Evolutionary conservation across 2,797 vertebrate species (phyloP).

Genomic region (Coreius guichenoti): DNA sequence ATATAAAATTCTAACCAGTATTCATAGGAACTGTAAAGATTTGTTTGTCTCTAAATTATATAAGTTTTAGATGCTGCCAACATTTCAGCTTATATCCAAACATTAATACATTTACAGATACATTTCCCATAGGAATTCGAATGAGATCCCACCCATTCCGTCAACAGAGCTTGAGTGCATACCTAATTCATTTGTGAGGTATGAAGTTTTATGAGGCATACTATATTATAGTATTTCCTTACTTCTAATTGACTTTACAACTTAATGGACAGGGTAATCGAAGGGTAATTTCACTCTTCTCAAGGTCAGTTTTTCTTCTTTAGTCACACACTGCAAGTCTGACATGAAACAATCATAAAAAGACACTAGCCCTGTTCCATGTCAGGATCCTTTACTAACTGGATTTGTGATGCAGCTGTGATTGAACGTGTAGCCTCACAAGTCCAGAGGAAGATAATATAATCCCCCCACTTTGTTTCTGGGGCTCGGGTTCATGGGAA

Average conservation of each 20-base stretch:
- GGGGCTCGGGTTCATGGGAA: slow-evolving; percentile 70
- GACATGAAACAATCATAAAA: slow-evolving; percentile 53
- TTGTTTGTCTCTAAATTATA: not conserved
- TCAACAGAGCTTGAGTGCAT: not conserved
- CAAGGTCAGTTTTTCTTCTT: slow-evolving; percentile 50
- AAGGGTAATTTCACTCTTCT: slow-evolving; percentile 10
- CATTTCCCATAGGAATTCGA: not conserved
- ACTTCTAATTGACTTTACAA: slow-evolving; percentile 7
- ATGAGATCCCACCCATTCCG: not conserved
- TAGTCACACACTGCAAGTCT: slow-evolving; percentile 18
- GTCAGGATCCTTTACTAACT: slow-evolving; percentile 60
- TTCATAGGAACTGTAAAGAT: not conserved
- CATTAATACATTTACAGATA: not conserved
- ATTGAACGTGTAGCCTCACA: slow-evolving; percentile 54
- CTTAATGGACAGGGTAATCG: not conserved
- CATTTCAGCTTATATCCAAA: not conserved
- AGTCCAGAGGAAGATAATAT: slow-evolving; percentile 64
- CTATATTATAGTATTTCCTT: slow-evolving; percentile 5
- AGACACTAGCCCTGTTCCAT: slow-evolving; percentile 49
- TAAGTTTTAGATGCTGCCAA: not conserved
- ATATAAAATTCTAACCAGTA: not conserved
- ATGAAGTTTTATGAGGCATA: slow-evolving; percentile 27
- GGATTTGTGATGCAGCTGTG: slow-evolving; percentile 59
- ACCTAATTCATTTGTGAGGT: slow-evolving; percentile 6
- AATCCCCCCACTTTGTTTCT: slow-evolving; percentile 66